Base-by-base conservation (phyloP, 2,888 invertebrate genomes). In the Acronicta psi region DNA sequence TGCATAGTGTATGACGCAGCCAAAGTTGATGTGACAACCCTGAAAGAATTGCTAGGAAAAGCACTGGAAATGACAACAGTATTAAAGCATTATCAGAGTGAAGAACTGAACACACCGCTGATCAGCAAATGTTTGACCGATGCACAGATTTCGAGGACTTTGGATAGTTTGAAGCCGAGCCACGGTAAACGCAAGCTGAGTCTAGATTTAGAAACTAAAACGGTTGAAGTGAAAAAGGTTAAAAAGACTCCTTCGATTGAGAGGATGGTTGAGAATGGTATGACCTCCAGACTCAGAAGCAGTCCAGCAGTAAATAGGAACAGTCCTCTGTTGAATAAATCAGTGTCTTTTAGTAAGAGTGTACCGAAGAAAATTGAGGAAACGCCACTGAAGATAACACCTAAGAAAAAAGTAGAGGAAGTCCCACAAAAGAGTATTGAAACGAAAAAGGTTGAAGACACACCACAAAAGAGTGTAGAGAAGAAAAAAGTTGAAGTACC, bases 51-150 rank as follows among this genome's bases (percentile, higher is more conserved):
- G 8, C 63, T 86, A 0, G 73, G 71, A 0, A 86, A 85, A 61
- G 91, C 91, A 0, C 45, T 88, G 0, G 85, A 90, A 40, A 90
- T 92, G 88, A 77, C 86, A 0, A 54, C 77, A 0, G 25, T 85
- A 0, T 58, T 92, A 6, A 84, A 80, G 10, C 71, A 68, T n/a
- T 78, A 75, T n/a, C 11, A 51, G 0, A 62, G 64, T 0, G 80
- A 79, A 9, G 80, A 82, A 0, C 70, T 78, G 0, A 64, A 62
- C 6, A n/a, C 29, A 0, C 10, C 16, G 0, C 42, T 0, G 82
- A 86, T 34, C 57, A 70, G 13, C 74, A 90, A 63, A 87, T 88
- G 18, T 50, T 63, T 11, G 52, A 80, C 59, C 69, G 70, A 68
- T 8, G 46, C 42, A 1, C 67, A 68, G n/a, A 68, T 68, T 16